A percentile compares a stretch with the other conserved stretches of the same genome.
phyloP scores from a whole-genome alignment of 2,888 invertebrate species.

The Rotaria magnacalcarata region DNA sequence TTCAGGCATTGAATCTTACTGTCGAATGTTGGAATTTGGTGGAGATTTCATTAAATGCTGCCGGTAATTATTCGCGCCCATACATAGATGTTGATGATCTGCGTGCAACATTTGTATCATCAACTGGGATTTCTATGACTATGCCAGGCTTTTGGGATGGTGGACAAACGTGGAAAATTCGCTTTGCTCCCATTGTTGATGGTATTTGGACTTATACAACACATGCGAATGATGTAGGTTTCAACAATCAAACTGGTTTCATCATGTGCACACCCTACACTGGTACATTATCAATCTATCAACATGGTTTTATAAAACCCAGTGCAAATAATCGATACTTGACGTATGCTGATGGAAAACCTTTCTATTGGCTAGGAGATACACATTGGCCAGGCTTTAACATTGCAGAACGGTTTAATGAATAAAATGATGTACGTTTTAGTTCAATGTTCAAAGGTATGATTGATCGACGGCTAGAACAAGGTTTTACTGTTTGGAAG shows the following conservation, averaged over 20 bases:
- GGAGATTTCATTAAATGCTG: background rate
- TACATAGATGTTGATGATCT: background rate
- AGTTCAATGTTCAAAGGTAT: background rate
- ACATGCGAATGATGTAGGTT: background rate
- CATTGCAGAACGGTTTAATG: background rate
- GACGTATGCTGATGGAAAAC: background rate
- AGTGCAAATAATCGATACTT: background rate
- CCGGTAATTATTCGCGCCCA: background rate
- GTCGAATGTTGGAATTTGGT: background rate
- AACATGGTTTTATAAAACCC: background rate
- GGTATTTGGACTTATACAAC: background rate
- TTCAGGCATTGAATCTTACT: background rate
- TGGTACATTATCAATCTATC: background rate
- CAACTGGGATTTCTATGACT: background rate
- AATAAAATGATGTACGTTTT: background rate
- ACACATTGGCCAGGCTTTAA: constrained; percentile 8
- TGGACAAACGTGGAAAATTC: background rate
- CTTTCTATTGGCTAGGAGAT: background rate
- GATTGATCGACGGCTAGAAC: background rate
- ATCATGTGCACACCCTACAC: background rate
- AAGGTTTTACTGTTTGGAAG: background rate
- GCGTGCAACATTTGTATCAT: background rate
- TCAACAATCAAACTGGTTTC: background rate
- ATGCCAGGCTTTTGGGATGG: background rate
- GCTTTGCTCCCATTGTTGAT: background rate